Evolutionary conservation across 2,888 invertebrate genomes (phyloP).

Genomic region (Choristoneura rosaceana): DNA sequence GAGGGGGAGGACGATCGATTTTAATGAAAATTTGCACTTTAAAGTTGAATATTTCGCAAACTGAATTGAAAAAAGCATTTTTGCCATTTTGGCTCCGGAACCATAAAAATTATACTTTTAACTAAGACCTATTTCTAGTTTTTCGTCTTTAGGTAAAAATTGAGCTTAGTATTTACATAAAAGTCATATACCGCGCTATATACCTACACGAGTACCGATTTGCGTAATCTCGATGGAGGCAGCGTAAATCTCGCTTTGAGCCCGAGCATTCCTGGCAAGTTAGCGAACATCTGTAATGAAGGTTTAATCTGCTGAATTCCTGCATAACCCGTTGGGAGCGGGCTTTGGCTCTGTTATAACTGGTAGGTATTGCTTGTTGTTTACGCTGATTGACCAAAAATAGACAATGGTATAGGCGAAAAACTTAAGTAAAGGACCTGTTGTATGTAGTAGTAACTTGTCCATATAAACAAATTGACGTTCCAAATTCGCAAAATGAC

Average conservation of each 20-base stretch:
- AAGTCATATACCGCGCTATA: conserved; percentile 66
- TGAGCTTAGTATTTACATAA: conserved; percentile 62
- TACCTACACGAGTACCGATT: conserved; percentile 49
- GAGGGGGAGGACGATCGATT: too few relatives aligned
- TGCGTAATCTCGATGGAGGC: conserved; percentile 57
- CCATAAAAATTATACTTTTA: too few relatives aligned
- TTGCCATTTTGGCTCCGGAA: too few relatives aligned
- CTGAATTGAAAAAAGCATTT: too few relatives aligned
- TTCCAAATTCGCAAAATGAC: too few relatives aligned
- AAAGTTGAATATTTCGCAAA: too few relatives aligned
- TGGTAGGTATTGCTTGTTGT: conserved; percentile 21
- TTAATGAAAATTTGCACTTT: too few relatives aligned
- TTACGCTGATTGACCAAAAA: conserved; percentile 7
- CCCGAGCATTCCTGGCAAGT: conserved; percentile 70
- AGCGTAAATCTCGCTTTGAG: conserved; percentile 73
- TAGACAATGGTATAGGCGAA: background rate
- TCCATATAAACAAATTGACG: too few relatives aligned
- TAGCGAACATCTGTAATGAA: conserved; percentile 77
- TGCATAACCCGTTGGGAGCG: conserved; percentile 64
- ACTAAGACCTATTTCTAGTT: background rate
- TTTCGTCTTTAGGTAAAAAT: background rate
- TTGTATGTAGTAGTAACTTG: too few relatives aligned
- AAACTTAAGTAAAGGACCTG: too few relatives aligned
- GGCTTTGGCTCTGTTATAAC: conserved; percentile 52
- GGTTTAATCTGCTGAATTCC: conserved; percentile 74